A percentile compares a stretch with the other conserved stretches of the same genome.
Conservation (phyloP, 2,797 vertebrate species). For the Notoglanidium macrostoma region DNA sequence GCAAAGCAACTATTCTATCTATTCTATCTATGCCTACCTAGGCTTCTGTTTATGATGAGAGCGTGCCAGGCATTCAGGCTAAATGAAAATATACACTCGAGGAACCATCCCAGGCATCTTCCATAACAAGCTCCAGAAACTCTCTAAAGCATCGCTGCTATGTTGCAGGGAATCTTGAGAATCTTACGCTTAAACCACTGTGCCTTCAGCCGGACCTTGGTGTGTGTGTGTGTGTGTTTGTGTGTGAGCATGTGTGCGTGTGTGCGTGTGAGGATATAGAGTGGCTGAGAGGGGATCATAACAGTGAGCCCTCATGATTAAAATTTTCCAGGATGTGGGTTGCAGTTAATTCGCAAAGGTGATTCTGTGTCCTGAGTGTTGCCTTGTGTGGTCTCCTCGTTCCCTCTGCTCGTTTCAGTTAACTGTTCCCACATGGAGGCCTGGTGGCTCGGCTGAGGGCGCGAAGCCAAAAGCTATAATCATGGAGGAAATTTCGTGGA, state of each 20-base stretch:
- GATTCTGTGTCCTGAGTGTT: slow-evolving; percentile 10
- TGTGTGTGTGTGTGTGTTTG: slow-evolving; percentile 24
- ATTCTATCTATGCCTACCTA: slow-evolving; percentile 86
- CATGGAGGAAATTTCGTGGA: slow-evolving; percentile 30
- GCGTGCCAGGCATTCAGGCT: slow-evolving; percentile 93
- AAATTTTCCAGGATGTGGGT: slow-evolving; percentile 55
- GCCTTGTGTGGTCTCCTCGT: slow-evolving; percentile 48
- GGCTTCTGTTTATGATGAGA: slow-evolving; percentile 84
- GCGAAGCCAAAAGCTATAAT: slow-evolving; percentile 25
- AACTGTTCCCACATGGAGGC: slow-evolving; percentile 35
- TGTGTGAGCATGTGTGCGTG: slow-evolving; percentile 24
- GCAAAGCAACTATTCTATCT: slow-evolving; percentile 79
- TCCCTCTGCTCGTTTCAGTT: slow-evolving; percentile 29
- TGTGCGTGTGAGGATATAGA: slow-evolving; percentile 13
- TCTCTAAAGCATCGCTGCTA: slow-evolving; percentile 86
- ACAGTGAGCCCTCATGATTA: slow-evolving; percentile 52
- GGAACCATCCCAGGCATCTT: slow-evolving; percentile 87
- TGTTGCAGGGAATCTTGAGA: slow-evolving; percentile 91
- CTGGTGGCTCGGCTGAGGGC: slow-evolving; percentile 14
- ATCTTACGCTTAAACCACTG: slow-evolving; percentile 81
- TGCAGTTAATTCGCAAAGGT: slow-evolving; percentile 25
- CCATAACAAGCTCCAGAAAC: slow-evolving; percentile 94
- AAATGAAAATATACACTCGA: slow-evolving; percentile 94
- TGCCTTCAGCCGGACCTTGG: slow-evolving; percentile 67
- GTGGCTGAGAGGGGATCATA: slow-evolving; percentile 50